These are phyloP conservation scores for Adineta ricciae DNA, from an alignment of 2,888 invertebrate species.

Conservation along the genomic window DNA sequence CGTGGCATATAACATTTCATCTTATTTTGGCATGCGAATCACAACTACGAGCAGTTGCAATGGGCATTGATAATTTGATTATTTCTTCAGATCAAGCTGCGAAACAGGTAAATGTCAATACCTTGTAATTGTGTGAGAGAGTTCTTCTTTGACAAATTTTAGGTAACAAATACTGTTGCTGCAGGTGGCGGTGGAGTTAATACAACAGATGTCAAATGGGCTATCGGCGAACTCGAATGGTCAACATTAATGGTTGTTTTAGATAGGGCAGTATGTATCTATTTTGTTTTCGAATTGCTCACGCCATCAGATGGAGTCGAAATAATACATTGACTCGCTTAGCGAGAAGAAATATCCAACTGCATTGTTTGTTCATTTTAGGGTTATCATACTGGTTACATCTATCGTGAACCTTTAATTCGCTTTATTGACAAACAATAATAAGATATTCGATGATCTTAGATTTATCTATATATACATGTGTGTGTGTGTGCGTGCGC, in stretches of 20 bases:
- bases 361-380: not conserved
- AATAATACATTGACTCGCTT: no score
- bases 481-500: no score
- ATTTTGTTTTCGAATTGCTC: not conserved
- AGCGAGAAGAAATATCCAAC: no score
- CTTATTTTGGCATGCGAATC: slow-evolving; percentile 74
- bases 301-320: no score
- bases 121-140: not conserved
- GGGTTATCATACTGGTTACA: slow-evolving; percentile 91
- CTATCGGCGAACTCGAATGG: slow-evolving; percentile 83
- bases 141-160: not conserved
- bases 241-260: slow-evolving; percentile 91
- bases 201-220: slow-evolving; percentile 61
- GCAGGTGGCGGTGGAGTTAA: not conserved
- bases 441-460: not conserved
- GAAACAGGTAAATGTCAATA: not conserved
- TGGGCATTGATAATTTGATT: slow-evolving; percentile 68
- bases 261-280: slow-evolving; percentile 63
- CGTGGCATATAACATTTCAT: slow-evolving; percentile 71
- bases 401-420: slow-evolving; percentile 81
- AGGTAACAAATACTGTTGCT: not conserved
- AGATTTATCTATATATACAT: no score
- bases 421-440: slow-evolving; percentile 56
- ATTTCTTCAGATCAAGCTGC: slow-evolving; percentile 66
- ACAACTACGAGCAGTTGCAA: slow-evolving; percentile 64